Percentiles rank a stretch among this genome's conserved stretches.
Conservation (phyloP, 2,888 invertebrate genomes). For the Cheiracanthium punctorium region DNA sequence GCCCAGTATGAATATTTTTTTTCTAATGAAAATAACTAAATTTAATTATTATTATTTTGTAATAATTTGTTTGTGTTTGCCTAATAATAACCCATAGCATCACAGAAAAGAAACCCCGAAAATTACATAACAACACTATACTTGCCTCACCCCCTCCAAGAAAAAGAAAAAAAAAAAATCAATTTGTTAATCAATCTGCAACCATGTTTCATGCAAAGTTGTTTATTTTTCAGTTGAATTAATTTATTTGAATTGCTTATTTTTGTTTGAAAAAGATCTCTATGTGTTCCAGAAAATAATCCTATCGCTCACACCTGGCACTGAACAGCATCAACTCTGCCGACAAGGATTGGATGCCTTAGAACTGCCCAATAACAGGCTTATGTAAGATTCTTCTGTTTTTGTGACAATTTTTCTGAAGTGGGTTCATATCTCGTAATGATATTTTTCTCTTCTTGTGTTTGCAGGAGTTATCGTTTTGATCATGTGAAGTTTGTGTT, state of each 20-base stretch:
- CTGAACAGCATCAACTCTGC: constrained; percentile 83
- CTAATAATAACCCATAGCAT: too few relatives aligned
- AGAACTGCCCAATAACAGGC: constrained; percentile 83
- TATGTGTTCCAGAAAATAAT: constrained; percentile 83
- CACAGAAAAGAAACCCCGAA: too few relatives aligned
- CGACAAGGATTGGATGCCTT: constrained; percentile 86
- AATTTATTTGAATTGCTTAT: not conserved
- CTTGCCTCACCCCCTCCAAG: too few relatives aligned
- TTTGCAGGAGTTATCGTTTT: constrained; percentile 50
- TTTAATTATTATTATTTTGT: too few relatives aligned
- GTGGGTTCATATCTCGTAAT: not conserved
- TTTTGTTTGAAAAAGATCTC: too few relatives aligned
- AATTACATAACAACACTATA: too few relatives aligned
- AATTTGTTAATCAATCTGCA: too few relatives aligned
- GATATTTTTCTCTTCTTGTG: not conserved
- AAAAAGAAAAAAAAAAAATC: too few relatives aligned
- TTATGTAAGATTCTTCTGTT: constrained; percentile 80
- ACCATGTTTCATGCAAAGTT: not conserved
- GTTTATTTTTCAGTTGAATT: not conserved
- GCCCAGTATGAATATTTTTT: too few relatives aligned
- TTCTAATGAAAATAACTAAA: too few relatives aligned
- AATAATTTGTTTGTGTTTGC: too few relatives aligned
- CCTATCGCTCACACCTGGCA: constrained; percentile 80
- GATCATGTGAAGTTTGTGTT: constrained; percentile 78
- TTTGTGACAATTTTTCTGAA: not conserved